Base-by-base conservation (phyloP, 2,113 vertebrate species). In the Cranoglanis bouderius region DNA sequence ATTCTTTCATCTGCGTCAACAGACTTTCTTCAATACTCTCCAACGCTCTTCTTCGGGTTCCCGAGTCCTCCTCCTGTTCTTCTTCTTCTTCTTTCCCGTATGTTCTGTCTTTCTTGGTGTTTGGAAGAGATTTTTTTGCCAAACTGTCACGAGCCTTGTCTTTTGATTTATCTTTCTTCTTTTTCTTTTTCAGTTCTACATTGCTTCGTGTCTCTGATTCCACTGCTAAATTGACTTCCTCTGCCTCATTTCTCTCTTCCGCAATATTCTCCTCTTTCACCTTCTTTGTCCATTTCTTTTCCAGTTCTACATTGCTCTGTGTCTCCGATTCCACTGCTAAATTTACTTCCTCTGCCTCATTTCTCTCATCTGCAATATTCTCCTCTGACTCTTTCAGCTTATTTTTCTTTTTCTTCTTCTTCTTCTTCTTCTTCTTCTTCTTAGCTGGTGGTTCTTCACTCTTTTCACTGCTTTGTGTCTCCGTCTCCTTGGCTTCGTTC, bases 1-100 rank as follows among this genome's bases (percentile, higher is more conserved):
- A 91, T 80, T 91, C 77, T 86, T 86, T 88, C 12, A 91, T n/a
- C 32, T 91, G 46, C 19, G 55, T 67, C n/a, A 90, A 9, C 43
- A 86, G 67, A 1, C 32, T 35, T n/a, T 0, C 7, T 72, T 91
- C 70, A 43, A 83, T n/a, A n/a, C n/a, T n/a, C n/a, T 16, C 40
- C 0, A 8, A 26, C 21, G 70, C n/a, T 32, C 6, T 8, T 51
- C 0, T 21, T 14, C 26, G 12, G 21, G 13, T 8, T 21, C n/a
- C 2, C 8, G n/a, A 0, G 7, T 26, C 40, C 32, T 84, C 43
- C n/a, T n/a, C n/a, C n/a, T n/a, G n/a, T 85, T 59, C 26, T 7
- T 10, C 2, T 10, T 8, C 43, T 85, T 59, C 26, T 7, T 10
- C 2, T 10, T 8, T 9, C 46, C 46, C 8, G 8, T 10, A 9